These are phyloP conservation scores for Condylostylus longicornis DNA, from an alignment of 1,140 invertebrate species.

Conservation along the genomic window DNA sequence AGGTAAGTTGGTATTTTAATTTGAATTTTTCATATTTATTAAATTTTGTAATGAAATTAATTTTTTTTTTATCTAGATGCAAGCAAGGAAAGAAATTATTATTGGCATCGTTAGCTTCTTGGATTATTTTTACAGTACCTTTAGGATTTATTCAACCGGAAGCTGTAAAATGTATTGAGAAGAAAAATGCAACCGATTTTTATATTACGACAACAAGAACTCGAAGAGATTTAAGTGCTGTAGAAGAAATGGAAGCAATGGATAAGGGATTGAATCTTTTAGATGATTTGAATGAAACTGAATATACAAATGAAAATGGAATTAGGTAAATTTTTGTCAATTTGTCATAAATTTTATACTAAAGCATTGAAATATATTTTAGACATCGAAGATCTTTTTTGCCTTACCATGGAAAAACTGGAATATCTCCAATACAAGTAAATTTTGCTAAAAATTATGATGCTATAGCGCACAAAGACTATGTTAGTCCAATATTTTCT, in stretches of 20 bases:
- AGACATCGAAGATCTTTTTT: conserved; percentile 21
- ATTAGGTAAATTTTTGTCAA: no score
- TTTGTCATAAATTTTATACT: no score
- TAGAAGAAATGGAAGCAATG: conserved; percentile 8
- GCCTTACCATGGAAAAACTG: conserved; percentile 34
- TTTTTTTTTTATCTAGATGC: conserved; percentile 39
- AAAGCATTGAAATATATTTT: no score
- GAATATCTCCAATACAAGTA: conserved; percentile 61
- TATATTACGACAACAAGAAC: conserved; percentile 24
- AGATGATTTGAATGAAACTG: no score
- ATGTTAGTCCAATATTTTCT: conserved; percentile 83
- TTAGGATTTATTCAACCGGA: conserved; percentile 89
- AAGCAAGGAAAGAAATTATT: conserved; percentile 75
- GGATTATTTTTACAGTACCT: conserved; percentile 93
- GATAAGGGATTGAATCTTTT: no score
- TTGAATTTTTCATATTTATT: not conserved
- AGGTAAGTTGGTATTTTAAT: conserved; percentile 34
- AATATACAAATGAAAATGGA: no score
- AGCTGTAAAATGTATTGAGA: conserved; percentile 69
- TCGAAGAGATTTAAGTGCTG: conserved; percentile 22
- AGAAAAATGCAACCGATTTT: conserved; percentile 48
- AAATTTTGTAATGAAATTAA: not conserved
- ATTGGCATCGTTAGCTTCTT: conserved; percentile 79
- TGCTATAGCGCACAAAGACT: conserved; percentile 51
- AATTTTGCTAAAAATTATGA: conserved; percentile 72